Evolutionary conservation across 2,797 vertebrate genomes (phyloP).

Genomic region (Strix occidentalis): DNA sequence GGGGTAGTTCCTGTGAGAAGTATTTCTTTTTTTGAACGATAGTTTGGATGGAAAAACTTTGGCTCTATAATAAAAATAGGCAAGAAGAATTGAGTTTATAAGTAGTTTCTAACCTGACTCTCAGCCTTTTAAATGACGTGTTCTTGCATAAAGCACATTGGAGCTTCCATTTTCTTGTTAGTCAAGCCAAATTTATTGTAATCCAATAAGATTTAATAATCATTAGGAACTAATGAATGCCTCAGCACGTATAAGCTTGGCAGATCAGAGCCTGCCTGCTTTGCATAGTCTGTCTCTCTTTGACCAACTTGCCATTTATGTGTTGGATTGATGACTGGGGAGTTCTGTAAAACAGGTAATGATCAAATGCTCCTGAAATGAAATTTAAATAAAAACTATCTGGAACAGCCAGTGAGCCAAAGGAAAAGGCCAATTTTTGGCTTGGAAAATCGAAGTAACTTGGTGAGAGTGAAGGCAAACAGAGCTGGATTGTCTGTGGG

Average conservation of each 20-base stretch:
- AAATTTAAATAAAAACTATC: constrained; percentile 34
- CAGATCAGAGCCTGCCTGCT: constrained; percentile 18
- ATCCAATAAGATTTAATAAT: constrained; percentile 51
- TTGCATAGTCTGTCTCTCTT: neutral
- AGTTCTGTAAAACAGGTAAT: constrained; percentile 36
- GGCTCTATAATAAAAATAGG: neutral
- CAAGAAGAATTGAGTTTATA: neutral
- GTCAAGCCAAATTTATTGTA: constrained; percentile 40
- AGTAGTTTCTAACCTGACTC: neutral
- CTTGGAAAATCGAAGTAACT: neutral
- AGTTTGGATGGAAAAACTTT: neutral
- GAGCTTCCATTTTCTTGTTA: constrained; percentile 28
- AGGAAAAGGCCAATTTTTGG: neutral
- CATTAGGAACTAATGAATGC: constrained; percentile 45
- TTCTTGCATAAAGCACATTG: neutral
- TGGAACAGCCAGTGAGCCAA: neutral
- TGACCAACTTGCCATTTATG: constrained; percentile 32
- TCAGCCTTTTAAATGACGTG: neutral
- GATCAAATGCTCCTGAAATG: neutral
- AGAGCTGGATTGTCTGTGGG: constrained; percentile 4
- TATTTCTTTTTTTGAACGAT: neutral
- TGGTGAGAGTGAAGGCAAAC: constrained; percentile 10
- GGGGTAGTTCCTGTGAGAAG: neutral
- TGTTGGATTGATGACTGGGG: constrained; percentile 6
- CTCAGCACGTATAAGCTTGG: constrained; percentile 12